These are phyloP conservation scores for Phyllotreta cruciferae DNA, from an alignment of 2,888 invertebrate genomes.

Conservation along the genomic window DNA sequence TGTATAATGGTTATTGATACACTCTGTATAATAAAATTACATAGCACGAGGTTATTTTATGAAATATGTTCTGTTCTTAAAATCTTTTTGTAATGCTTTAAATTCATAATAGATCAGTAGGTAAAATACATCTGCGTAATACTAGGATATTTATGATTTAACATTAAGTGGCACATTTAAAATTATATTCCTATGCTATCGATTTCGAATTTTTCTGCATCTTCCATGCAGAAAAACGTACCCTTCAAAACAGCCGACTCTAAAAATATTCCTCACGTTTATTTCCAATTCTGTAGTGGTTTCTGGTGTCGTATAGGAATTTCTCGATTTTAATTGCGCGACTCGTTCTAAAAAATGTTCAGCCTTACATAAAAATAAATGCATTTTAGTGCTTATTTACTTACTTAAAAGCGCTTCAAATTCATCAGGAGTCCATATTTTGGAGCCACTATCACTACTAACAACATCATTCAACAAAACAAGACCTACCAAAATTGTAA, in stretches of 20 bases:
- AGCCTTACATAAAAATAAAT: background rate
- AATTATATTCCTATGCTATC: slow-evolving; percentile 4
- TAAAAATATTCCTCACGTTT: slow-evolving; percentile 29
- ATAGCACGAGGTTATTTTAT: too few species aligned
- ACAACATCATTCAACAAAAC: slow-evolving; percentile 5
- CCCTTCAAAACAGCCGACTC: slow-evolving; percentile 31
- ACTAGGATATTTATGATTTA: too few species aligned
- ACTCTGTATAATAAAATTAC: too few species aligned
- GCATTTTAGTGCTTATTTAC: slow-evolving; percentile 10
- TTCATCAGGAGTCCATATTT: slow-evolving; percentile 31
- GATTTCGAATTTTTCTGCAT: slow-evolving; percentile 28
- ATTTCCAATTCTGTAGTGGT: slow-evolving; percentile 29
- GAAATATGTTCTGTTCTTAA: too few species aligned
- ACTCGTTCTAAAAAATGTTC: slow-evolving; percentile 20
- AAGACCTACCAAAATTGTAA: background rate
- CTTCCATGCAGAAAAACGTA: slow-evolving; percentile 34
- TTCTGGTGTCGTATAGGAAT: slow-evolving; percentile 7
- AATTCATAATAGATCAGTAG: too few species aligned
- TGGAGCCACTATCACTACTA: slow-evolving; percentile 9
- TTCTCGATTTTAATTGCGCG: slow-evolving; percentile 10
- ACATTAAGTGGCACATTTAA: too few species aligned
- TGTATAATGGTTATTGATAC: too few species aligned
- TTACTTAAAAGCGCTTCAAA: slow-evolving; percentile 28
- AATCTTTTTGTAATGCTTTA: too few species aligned
- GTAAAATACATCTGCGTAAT: too few species aligned